These are phyloP conservation scores for Acanthacorydalis orientalis DNA, from an alignment of 2,888 invertebrate genomes.

Conservation along the genomic window DNA sequence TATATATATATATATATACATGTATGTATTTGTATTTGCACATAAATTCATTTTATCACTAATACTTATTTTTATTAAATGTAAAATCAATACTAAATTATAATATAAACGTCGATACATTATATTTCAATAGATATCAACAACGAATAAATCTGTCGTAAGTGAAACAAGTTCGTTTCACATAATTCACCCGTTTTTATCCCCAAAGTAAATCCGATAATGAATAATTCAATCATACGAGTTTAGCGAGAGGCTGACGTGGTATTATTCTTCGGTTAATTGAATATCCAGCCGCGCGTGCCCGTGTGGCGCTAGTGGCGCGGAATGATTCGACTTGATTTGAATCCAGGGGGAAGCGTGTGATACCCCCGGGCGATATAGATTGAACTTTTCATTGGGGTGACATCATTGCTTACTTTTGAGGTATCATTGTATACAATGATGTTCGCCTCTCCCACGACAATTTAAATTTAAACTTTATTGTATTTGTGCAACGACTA, in stretches of 20 bases:
- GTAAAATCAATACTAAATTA: neutral
- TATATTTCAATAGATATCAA: neutral
- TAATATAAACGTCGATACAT: neutral
- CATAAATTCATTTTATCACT: too few relatives aligned
- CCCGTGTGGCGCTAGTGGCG: conserved; percentile 3
- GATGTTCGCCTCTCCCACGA: neutral
- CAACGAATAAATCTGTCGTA: neutral
- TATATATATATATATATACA: too few relatives aligned
- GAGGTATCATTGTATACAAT: neutral
- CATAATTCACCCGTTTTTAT: neutral
- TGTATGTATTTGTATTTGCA: too few relatives aligned
- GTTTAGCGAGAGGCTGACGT: neutral
- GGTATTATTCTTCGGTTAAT: conserved; percentile 2
- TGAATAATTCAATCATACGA: conserved; percentile 3
- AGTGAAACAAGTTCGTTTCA: too few relatives aligned
- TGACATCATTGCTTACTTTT: neutral
- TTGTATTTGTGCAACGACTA: neutral
- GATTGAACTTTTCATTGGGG: neutral
- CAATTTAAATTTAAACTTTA: neutral
- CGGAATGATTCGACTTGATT: conserved; percentile 3
- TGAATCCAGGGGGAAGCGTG: conserved; percentile 9
- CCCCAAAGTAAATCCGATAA: conserved; percentile 2
- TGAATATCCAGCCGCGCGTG: conserved; percentile 2
- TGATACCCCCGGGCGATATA: conserved; percentile 9
- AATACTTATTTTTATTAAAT: neutral